These are phyloP conservation scores for Mesembrinibis cayennensis DNA, from an alignment of 2,113 vertebrate genomes.

Conservation along the genomic window DNA sequence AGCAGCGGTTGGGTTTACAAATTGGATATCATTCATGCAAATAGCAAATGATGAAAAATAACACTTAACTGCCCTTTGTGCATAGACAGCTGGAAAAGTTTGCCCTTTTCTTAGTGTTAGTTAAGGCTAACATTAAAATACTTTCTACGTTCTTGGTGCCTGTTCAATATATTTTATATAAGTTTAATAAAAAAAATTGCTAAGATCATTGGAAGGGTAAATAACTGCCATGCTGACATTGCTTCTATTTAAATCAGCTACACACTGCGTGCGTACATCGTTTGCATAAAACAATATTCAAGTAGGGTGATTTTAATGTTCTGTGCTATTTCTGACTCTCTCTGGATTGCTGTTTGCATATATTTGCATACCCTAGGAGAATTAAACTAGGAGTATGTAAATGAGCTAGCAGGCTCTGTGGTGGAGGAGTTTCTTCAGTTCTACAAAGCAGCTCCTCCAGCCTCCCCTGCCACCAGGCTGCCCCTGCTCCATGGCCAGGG, in stretches of 20 bases:
- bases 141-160: neutral
- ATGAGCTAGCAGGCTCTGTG: slow-evolving; percentile 83
- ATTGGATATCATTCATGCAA: neutral
- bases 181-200: slow-evolving; percentile 66
- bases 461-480: neutral
- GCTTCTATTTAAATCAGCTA: slow-evolving; percentile 79
- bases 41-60: neutral
- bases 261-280: slow-evolving; percentile 73
- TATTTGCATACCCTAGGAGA: slow-evolving; percentile 99
- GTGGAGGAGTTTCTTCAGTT: slow-evolving; percentile 52
- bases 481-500: neutral
- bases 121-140: slow-evolving; percentile 59
- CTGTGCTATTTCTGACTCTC: slow-evolving; percentile 99
- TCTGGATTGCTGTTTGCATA: slow-evolving; percentile 99
- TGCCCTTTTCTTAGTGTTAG: slow-evolving; percentile 47
- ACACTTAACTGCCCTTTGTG: slow-evolving; percentile 12
- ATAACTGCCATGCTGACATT: slow-evolving; percentile 74
- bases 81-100: neutral
- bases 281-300: slow-evolving; percentile 92
- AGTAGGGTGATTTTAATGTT: slow-evolving; percentile 92
- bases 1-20: neutral
- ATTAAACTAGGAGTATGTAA: slow-evolving; percentile 98
- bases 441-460: slow-evolving; percentile 54
- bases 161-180: slow-evolving; percentile 56
- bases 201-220: slow-evolving; percentile 73